Evolutionary conservation across 2,113 vertebrate genomes (phyloP).

Genomic region (Pitta sordida): DNA sequence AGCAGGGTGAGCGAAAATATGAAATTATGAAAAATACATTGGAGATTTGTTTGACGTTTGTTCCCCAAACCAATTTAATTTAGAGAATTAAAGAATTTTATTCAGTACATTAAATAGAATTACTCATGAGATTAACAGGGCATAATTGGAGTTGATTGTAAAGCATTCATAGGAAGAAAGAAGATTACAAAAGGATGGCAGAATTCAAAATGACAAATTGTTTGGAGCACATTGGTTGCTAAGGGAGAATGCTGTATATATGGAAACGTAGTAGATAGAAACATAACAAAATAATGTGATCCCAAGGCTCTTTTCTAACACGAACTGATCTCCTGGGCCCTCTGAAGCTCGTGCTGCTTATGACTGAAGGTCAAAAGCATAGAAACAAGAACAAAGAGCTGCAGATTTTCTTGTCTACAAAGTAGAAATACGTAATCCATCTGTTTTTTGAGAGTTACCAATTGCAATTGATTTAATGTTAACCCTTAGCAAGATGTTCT

Average conservation of each 20-base stretch:
- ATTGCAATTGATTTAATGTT: background rate
- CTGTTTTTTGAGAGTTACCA: background rate
- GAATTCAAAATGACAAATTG: background rate
- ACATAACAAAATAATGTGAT: background rate
- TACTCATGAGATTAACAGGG: background rate
- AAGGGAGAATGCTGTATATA: background rate
- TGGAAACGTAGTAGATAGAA: background rate
- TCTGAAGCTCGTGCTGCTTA: background rate
- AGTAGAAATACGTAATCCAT: background rate
- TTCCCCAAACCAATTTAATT: background rate
- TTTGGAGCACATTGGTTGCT: background rate
- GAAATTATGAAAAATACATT: background rate
- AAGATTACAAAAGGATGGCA: background rate
- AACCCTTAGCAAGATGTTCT: background rate
- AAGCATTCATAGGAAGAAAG: background rate
- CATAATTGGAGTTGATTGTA: background rate
- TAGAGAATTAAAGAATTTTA: background rate
- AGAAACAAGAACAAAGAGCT: background rate
- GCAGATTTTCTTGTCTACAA: background rate
- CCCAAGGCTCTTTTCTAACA: background rate
- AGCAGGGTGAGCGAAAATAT: background rate
- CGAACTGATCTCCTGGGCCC: accelerated
- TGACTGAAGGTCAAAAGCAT: background rate
- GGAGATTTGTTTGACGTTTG: background rate
- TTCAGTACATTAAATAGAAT: background rate